Percentiles rank a stretch among this genome's conserved stretches.
These are phyloP conservation scores for Mus musculus DNA, from an alignment of 2,113 vertebrate genomes.

Conservation along the genomic window GRCm39 chr8:11340501-11341000, in stretches of 20 bases:
- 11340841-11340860: neutral
- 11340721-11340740: fast-evolving
- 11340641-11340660: too few species aligned
- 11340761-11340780: too few species aligned
- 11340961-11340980: neutral
- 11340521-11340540: neutral
- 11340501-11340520: neutral
- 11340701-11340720: neutral
- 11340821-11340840: neutral
- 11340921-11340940: neutral
- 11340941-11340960: neutral
- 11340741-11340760: fast-evolving
- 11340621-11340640: neutral
- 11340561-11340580: neutral
- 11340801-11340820: neutral
- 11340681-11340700: neutral
- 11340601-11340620: neutral
- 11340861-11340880: neutral
- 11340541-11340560: neutral
- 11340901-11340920: conserved; percentile 1
- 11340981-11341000: neutral
- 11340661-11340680: fast-evolving
- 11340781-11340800: fast-evolving
- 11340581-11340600: too few species aligned
- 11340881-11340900: neutral